Conservation (phyloP, 1,140 invertebrate species). For the Acromyrmex heyeri region DNA sequence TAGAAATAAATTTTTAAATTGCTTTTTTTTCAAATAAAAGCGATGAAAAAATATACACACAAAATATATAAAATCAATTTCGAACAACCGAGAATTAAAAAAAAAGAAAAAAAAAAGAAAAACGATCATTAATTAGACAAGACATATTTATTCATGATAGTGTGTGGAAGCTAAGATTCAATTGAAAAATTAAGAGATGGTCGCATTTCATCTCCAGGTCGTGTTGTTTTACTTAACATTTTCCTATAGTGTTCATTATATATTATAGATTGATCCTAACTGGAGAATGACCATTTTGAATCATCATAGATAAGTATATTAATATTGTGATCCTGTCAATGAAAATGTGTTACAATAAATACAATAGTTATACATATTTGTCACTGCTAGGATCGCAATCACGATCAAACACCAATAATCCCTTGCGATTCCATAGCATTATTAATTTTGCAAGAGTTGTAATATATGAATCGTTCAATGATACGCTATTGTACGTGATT, state of each 20-base stretch:
- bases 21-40: slow-evolving; percentile 49
- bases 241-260: slow-evolving; percentile 55
- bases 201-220: slow-evolving; percentile 83
- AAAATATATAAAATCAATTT: slow-evolving; percentile 21
- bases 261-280: slow-evolving; percentile 70
- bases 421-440: slow-evolving; percentile 5
- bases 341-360: slow-evolving; percentile 74
- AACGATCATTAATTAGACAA: slow-evolving; percentile 71
- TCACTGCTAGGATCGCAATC: slow-evolving; percentile 75
- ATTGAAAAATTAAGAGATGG: slow-evolving; percentile 78
- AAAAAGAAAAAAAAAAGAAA: slow-evolving; percentile 31
- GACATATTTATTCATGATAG: slow-evolving; percentile 77
- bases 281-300: slow-evolving; percentile 73
- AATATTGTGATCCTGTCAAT: slow-evolving; percentile 70
- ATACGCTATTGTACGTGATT: not conserved
- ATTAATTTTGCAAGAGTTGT: slow-evolving; percentile 35
- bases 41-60: not conserved
- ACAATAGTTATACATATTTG: slow-evolving; percentile 60
- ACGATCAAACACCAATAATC: slow-evolving; percentile 75
- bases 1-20: slow-evolving; percentile 28
- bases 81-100: not conserved
- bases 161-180: slow-evolving; percentile 77
- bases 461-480: slow-evolving; percentile 48
- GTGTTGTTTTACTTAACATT: slow-evolving; percentile 61
- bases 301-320: slow-evolving; percentile 59